phyloP scores from a whole-genome alignment of 2,797 vertebrate species.

The Apodemus agrarius region DNA sequence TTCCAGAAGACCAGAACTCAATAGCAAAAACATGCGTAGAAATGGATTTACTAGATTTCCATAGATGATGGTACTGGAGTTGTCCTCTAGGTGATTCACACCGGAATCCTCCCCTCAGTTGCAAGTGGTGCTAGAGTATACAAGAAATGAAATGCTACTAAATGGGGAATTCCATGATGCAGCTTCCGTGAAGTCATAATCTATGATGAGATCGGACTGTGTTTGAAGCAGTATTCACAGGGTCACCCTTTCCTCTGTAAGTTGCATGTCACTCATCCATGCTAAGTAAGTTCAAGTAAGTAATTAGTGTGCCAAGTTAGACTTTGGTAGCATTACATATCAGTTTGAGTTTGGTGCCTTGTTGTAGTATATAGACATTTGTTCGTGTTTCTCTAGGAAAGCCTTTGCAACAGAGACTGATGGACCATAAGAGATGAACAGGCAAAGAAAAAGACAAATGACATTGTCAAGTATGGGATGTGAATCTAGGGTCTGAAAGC shows the following conservation, averaged over 20 bases:
- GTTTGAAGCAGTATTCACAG: not conserved
- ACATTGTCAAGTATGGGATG: no score
- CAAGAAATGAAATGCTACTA: not conserved
- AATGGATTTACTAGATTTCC: not conserved
- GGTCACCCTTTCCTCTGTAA: not conserved
- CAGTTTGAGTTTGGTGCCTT: not conserved
- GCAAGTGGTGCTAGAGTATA: not conserved
- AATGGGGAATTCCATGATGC: not conserved
- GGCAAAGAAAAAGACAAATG: not conserved
- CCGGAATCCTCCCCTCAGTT: not conserved
- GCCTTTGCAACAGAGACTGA: not conserved
- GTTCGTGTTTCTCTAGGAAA: not conserved
- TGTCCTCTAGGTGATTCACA: not conserved
- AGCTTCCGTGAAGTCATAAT: not conserved
- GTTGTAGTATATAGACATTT: not conserved
- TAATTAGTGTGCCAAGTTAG: not conserved
- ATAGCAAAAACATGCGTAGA: not conserved
- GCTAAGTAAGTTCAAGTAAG: not conserved
- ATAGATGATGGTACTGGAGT: not conserved
- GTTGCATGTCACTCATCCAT: not conserved
- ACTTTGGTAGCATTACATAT: no score
- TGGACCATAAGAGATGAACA: not conserved
- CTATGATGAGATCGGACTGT: not conserved
- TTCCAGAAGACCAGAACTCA: not conserved
- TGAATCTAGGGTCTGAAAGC: not conserved